A percentile compares a stretch with the other conserved stretches of the same genome.
phyloP scores from a whole-genome alignment of 2,797 vertebrate genomes.

The Anabacerthia variegaticeps region DNA sequence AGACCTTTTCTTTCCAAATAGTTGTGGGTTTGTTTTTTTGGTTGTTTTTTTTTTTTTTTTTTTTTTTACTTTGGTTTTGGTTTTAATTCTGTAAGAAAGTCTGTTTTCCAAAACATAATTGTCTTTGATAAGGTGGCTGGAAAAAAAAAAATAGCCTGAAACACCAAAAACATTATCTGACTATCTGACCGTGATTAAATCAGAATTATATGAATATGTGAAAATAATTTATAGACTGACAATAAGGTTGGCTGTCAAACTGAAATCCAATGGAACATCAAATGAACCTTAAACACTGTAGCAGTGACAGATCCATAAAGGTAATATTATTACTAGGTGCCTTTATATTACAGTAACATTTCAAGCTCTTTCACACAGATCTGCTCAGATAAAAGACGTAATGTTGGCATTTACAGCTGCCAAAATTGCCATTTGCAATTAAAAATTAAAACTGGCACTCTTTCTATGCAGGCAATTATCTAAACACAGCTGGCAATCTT shows the following conservation, averaged over 20 bases:
- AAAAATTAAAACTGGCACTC: slow-evolving; percentile 79
- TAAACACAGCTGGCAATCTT: slow-evolving; percentile 75
- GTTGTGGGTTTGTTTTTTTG: accelerated
- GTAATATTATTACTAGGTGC: background rate
- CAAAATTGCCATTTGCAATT: slow-evolving; percentile 82
- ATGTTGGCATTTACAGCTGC: slow-evolving; percentile 70
- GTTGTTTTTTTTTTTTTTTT: no score
- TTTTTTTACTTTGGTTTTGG: background rate
- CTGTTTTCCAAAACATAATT: background rate
- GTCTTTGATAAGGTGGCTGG: background rate
- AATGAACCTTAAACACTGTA: background rate
- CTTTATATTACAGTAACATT: slow-evolving; percentile 17
- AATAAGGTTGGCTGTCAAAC: background rate
- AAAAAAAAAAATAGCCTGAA: background rate
- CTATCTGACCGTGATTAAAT: background rate
- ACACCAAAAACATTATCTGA: background rate
- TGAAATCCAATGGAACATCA: slow-evolving; percentile 23
- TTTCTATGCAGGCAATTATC: slow-evolving; percentile 75
- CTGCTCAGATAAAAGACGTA: slow-evolving; percentile 57
- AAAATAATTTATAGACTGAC: background rate
- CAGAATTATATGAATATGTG: background rate
- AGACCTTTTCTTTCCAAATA: background rate
- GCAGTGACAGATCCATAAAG: background rate
- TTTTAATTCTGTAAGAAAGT: background rate
- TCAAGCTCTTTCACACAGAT: slow-evolving; percentile 64